Percentiles rank a stretch among this genome's conserved stretches.
phyloP scores from a whole-genome alignment of 2,888 invertebrate species.

The Drosophila hamatofila region DNA sequence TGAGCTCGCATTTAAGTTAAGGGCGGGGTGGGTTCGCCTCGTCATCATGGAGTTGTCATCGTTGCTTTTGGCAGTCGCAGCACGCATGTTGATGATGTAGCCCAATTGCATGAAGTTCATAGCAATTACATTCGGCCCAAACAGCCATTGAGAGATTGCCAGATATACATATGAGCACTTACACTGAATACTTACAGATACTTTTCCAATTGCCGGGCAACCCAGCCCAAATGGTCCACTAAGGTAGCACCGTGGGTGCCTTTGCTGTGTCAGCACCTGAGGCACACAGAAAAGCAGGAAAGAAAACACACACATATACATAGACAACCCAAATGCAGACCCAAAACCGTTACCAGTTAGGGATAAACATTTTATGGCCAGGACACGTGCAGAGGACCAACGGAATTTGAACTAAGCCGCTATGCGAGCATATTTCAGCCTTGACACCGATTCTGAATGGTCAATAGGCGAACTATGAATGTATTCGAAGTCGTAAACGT shows the following conservation, averaged over 20 bases:
- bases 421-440: constrained; percentile 19
- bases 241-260: constrained; percentile 21
- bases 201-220: constrained; percentile 51
- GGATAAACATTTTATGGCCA: constrained; percentile 63
- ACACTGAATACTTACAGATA: constrained; percentile 31
- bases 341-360: constrained; percentile 35
- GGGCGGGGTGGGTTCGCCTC: not conserved
- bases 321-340: constrained; percentile 12
- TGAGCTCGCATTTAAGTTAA: constrained; percentile 15
- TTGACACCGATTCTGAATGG: constrained; percentile 34
- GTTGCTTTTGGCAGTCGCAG: constrained; percentile 46
- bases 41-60: constrained; percentile 28
- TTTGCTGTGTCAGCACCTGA: constrained; percentile 60
- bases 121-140: constrained; percentile 67
- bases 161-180: constrained; percentile 21
- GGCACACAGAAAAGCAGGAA: constrained; percentile 1
- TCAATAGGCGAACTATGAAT: constrained; percentile 40
- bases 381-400: constrained; percentile 60
- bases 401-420: constrained; percentile 33
- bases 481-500: constrained; percentile 19
- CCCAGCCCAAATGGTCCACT: constrained; percentile 41
- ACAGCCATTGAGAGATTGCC: constrained; percentile 39
- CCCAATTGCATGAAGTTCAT: constrained; percentile 67
- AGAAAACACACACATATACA: not conserved
- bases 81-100: constrained; percentile 56